Evolutionary conservation across 2,888 invertebrate species (phyloP).

Genomic region (Lasioglossum leucozonium): DNA sequence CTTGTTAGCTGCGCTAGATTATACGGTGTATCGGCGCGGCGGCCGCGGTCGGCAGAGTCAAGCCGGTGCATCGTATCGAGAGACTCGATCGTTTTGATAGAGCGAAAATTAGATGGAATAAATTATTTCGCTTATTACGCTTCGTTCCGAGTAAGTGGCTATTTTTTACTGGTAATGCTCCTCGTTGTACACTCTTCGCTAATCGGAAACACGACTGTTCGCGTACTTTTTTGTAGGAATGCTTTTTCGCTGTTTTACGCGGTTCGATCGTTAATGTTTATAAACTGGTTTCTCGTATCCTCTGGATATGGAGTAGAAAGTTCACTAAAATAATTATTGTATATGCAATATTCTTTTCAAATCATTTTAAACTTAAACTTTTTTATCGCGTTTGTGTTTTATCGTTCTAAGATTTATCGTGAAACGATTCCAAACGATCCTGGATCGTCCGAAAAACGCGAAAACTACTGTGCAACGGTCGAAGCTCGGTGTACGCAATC

Average conservation of each 20-base stretch:
- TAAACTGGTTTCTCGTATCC: neutral
- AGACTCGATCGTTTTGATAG: neutral
- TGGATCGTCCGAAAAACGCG: neutral
- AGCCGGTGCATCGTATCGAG: neutral
- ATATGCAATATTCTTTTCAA: neutral
- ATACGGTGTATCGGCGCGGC: neutral
- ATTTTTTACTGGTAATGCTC: neutral
- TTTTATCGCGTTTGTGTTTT: no score
- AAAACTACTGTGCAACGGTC: neutral
- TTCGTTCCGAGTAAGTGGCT: neutral
- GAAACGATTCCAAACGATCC: no score
- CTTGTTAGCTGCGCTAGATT: slow-evolving; percentile 1
- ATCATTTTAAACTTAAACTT: no score
- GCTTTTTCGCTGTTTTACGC: neutral
- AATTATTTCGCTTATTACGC: neutral
- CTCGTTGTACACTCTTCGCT: neutral
- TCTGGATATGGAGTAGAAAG: neutral
- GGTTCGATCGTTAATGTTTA: neutral
- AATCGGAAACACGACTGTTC: neutral
- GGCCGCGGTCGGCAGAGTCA: neutral
- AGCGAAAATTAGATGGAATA: neutral
- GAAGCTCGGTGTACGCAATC: neutral
- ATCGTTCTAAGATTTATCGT: no score
- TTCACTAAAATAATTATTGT: neutral
- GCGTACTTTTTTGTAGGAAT: neutral